Evolutionary conservation across 2,113 vertebrate species (phyloP).

Genomic region (Oreocharis arfaki): DNA sequence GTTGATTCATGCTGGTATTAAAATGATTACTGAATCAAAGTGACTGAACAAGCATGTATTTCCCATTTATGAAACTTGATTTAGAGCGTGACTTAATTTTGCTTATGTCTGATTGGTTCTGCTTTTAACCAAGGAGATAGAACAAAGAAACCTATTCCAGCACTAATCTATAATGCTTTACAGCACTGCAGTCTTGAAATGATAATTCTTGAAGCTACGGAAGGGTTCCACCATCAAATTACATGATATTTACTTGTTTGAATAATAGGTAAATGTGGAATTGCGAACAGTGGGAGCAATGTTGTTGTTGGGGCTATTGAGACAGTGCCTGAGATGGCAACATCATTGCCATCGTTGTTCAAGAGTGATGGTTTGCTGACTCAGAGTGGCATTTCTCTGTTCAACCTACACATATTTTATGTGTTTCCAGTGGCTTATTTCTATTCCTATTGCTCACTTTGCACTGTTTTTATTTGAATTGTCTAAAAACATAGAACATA

Average conservation of each 20-base stretch:
- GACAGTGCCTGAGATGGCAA: neutral
- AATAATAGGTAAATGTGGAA: neutral
- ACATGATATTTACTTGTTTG: neutral
- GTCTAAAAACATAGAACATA: neutral
- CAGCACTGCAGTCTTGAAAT: neutral
- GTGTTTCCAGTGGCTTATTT: neutral
- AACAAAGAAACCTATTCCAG: neutral
- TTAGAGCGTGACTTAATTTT: neutral
- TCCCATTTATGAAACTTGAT: neutral
- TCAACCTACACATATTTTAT: neutral
- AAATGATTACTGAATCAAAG: neutral
- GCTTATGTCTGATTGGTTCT: neutral
- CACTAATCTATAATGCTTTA: neutral
- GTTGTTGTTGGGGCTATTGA: neutral
- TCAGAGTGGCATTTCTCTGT: neutral
- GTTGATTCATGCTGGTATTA: neutral
- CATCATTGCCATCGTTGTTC: accelerated
- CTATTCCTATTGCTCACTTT: neutral
- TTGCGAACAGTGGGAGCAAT: neutral
- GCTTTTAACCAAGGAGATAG: neutral
- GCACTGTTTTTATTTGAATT: neutral
- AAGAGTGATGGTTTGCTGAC: neutral
- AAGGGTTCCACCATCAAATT: neutral
- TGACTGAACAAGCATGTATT: neutral
- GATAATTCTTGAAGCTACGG: neutral